phyloP scores from a whole-genome alignment of 2,888 invertebrate genomes.

The Dasysyrphus tricinctus region DNA sequence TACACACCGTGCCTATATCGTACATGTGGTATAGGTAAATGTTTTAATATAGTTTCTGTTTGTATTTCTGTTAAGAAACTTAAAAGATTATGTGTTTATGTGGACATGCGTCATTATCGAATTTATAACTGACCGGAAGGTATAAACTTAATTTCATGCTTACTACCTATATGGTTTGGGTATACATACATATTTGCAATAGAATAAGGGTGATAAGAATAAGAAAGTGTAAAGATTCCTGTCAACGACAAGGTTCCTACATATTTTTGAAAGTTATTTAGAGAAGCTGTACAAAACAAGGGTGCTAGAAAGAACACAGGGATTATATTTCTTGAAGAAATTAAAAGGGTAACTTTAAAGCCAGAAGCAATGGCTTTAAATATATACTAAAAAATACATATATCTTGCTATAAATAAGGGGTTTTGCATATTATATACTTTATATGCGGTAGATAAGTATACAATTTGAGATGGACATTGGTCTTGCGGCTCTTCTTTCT shows the following conservation, averaged over 20 bases:
- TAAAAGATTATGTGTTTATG: slow-evolving; percentile 49
- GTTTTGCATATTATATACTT: not conserved
- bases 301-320: slow-evolving; percentile 18
- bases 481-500: not conserved
- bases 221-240: slow-evolving; percentile 44
- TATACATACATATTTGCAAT: not conserved
- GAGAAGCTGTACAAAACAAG: slow-evolving; percentile 25
- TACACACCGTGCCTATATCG: not conserved
- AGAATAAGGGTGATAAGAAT: not conserved
- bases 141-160: slow-evolving; percentile 51
- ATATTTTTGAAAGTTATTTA: slow-evolving; percentile 35
- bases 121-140: slow-evolving; percentile 69
- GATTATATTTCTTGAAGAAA: slow-evolving; percentile 23
- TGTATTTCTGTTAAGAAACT: slow-evolving; percentile 36
- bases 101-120: slow-evolving; percentile 56
- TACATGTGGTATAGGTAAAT: slow-evolving; percentile 36
- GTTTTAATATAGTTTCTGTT: slow-evolving; percentile 53
- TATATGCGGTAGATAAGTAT: not conserved
- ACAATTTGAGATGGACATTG: slow-evolving; percentile 9
- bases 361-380: not conserved
- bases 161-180: not conserved
- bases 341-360: slow-evolving; percentile 6
- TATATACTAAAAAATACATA: not conserved
- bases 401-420: not conserved
- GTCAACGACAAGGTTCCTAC: slow-evolving; percentile 31